Evolutionary conservation across 2,888 invertebrate genomes (phyloP).

Genomic region (Ophion ellenae): DNA sequence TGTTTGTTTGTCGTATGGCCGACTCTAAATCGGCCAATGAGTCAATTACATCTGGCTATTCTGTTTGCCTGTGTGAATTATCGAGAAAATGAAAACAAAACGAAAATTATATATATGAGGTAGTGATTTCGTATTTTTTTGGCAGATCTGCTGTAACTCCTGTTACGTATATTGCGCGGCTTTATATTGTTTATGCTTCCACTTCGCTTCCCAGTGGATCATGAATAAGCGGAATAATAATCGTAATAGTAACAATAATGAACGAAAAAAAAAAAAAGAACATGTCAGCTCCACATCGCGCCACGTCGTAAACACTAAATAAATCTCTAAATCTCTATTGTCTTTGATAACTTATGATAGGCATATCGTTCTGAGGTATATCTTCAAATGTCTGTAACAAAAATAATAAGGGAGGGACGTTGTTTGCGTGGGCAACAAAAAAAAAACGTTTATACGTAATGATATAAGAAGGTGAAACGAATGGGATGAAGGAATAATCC

Average conservation of each 20-base stretch:
- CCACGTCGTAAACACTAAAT: conserved; percentile 78
- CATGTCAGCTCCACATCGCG: conserved; percentile 61
- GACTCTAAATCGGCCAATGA: conserved; percentile 48
- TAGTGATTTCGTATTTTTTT: conserved; percentile 79
- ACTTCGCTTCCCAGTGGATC: conserved; percentile 21
- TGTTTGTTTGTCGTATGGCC: conserved; percentile 24
- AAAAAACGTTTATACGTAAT: conserved; percentile 7
- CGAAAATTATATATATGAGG: conserved; percentile 73
- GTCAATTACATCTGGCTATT: conserved; percentile 54
- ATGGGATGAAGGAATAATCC: conserved; percentile 66
- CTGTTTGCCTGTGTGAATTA: conserved; percentile 55
- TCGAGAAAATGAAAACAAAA: conserved; percentile 21
- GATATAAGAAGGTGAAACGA: conserved; percentile 50
- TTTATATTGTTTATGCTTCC: conserved; percentile 37
- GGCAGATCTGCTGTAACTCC: conserved; percentile 64
- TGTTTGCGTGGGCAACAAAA: conserved; percentile 2
- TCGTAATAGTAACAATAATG: conserved; percentile 12
- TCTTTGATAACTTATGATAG: conserved; percentile 81
- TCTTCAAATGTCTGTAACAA: conserved; percentile 76
- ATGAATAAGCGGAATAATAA: conserved; percentile 18
- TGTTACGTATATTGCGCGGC: conserved; percentile 50
- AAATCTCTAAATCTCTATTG: conserved; percentile 80
- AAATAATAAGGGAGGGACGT: conserved; percentile 67
- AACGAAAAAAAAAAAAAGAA: conserved; percentile 25
- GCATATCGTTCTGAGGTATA: conserved; percentile 81